These are phyloP conservation scores for Buceros bicornis DNA, from an alignment of 2,797 vertebrate genomes.

Conservation along the genomic window DNA sequence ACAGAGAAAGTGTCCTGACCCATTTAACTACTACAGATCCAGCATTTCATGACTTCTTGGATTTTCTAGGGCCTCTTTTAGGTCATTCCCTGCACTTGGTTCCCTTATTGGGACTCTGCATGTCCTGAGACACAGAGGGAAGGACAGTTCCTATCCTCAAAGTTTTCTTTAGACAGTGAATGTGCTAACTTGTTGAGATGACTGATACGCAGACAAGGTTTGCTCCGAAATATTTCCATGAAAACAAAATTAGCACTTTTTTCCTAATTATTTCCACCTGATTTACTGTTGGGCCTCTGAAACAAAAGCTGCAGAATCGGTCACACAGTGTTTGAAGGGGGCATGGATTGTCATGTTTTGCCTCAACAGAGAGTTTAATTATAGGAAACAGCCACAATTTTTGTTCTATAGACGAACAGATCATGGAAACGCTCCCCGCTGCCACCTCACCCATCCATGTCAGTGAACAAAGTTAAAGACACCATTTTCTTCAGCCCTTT, in stretches of 20 bases:
- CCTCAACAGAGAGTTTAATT: neutral
- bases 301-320: neutral
- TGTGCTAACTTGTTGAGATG: neutral
- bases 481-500: neutral
- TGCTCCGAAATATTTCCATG: neutral
- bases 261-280: neutral
- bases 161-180: neutral
- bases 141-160: neutral
- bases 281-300: neutral
- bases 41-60: neutral
- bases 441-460: neutral
- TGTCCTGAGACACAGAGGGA: neutral
- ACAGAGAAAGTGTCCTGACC: neutral
- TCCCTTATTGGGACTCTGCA: neutral
- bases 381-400: constrained; percentile 41
- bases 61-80: neutral
- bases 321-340: neutral
- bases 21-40: neutral
- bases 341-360: neutral
- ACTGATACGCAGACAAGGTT: neutral
- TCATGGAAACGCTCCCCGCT: neutral
- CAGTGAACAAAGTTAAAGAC: neutral
- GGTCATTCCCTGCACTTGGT: neutral
- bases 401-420: neutral
- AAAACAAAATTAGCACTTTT: neutral